Conservation (phyloP, 2,113 vertebrate genomes). For the Cariama cristata region DNA sequence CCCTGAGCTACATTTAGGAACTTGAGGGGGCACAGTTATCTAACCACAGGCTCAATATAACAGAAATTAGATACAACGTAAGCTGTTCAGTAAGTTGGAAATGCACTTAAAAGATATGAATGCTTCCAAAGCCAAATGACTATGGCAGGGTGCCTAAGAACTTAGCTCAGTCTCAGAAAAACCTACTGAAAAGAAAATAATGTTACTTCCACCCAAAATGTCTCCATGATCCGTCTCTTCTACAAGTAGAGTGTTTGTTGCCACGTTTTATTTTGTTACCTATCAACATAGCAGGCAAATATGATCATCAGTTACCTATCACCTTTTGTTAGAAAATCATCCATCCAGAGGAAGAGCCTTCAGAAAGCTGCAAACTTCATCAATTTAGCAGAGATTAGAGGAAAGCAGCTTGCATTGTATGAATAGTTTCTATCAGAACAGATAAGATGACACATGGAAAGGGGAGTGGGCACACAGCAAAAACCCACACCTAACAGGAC, state of each 20-base stretch:
- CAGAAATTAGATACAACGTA: background rate
- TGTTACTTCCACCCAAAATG: background rate
- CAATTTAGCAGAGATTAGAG: background rate
- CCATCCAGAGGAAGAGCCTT: background rate
- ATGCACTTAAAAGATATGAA: background rate
- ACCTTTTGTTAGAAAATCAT: background rate
- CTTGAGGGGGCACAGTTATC: constrained; percentile 4
- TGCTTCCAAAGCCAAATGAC: background rate
- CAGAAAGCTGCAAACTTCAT: background rate
- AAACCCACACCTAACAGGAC: background rate
- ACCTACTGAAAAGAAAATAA: background rate
- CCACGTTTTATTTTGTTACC: background rate
- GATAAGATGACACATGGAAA: background rate
- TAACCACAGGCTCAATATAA: background rate
- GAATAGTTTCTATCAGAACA: background rate
- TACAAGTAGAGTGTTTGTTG: background rate
- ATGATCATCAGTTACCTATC: background rate
- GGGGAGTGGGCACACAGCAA: background rate
- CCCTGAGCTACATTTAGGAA: background rate
- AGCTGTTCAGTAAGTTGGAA: background rate
- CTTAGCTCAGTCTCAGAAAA: background rate
- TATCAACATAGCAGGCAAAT: background rate
- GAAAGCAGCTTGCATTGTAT: background rate
- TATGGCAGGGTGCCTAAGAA: background rate
- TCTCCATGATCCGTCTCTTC: background rate